Base-by-base conservation (phyloP, 2,797 vertebrate genomes). In the Rhynchotus rufescens region DNA sequence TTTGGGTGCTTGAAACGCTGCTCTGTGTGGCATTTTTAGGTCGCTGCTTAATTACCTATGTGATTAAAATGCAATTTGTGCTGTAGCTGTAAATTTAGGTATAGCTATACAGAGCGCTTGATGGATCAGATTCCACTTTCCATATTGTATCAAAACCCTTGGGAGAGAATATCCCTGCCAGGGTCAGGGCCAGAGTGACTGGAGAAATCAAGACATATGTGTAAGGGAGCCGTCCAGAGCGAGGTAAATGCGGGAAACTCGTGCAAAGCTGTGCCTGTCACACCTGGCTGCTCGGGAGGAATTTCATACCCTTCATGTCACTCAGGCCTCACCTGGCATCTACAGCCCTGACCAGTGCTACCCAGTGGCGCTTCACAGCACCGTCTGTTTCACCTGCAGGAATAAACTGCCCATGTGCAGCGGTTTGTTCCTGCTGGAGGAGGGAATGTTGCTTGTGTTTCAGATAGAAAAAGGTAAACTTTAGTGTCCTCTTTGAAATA, bases 51-150 rank as follows among this genome's bases (percentile, higher is more conserved):
- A 93, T 94, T 87, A 88, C 49, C 51, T 52, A 19, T 4, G 17
- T 57, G 62, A 88, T 92, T 94, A 91, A 89, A 80, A 85, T 57
- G 23, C 71, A 34, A 36, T 54, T 90, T 87, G 51, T 88, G 73
- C 69, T 28, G 23, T 54, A 40, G 47, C 51, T 73, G 73, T 64
- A 67, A 73, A 73, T 12, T 4, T 65, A 21, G 4, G 8, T 75
- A 2, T 15, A 45, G 60, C 45, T 4, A 6, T 73, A 2, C 16
- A 42, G 60, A 54, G 67, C 47, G n/a, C 16, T 1, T 9, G 44
- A 38, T 56, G 68, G 78, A 28, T 64, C 16, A 12, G 26, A 62
- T 83, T 80, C 47, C 25, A 7, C 12, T 40, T 44, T n/a, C 36
- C 11, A 0, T 47, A 1, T 34, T 12, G 38, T 44, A 13, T 49